phyloP scores from a whole-genome alignment of 23 tunicate genomes.

The Trididemnum miniatum region DNA sequence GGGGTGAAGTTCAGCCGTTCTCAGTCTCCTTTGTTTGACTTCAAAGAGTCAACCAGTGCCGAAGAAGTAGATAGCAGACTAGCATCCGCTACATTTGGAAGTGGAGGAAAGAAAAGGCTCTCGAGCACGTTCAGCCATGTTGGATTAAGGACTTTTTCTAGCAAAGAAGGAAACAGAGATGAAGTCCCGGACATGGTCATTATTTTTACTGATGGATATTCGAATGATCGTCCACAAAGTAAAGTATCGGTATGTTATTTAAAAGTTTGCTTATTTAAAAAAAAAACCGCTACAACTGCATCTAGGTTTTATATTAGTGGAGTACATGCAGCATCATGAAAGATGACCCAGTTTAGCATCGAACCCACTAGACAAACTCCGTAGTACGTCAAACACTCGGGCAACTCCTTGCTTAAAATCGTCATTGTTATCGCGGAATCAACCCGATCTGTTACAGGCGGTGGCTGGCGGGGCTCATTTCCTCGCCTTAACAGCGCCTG shows the following conservation, averaged over 20 bases:
- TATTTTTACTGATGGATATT: conserved; percentile 7
- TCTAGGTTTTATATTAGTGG: no score
- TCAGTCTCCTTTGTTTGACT: neutral
- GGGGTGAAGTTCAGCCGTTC: conserved; percentile 13
- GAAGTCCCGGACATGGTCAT: conserved; percentile 12
- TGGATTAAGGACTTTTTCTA: neutral
- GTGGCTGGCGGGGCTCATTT: no score
- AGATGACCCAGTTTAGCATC: no score
- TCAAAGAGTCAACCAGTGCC: neutral
- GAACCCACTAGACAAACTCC: no score
- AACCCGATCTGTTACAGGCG: no score
- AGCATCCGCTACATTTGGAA: neutral
- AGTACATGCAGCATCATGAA: no score
- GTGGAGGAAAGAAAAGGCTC: conserved; percentile 14
- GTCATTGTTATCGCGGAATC: no score
- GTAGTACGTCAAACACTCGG: no score
- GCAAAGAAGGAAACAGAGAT: neutral
- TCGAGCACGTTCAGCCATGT: conserved; percentile 9
- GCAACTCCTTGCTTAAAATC: no score
- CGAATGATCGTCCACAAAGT: conserved; percentile 3
- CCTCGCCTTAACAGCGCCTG: no score
- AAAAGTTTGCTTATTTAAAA: no score
- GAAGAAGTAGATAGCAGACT: neutral
- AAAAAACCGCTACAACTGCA: no score
- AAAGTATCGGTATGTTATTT: neutral